Conservation (phyloP, 2,113 vertebrate species). For the Pitta sordida region DNA sequence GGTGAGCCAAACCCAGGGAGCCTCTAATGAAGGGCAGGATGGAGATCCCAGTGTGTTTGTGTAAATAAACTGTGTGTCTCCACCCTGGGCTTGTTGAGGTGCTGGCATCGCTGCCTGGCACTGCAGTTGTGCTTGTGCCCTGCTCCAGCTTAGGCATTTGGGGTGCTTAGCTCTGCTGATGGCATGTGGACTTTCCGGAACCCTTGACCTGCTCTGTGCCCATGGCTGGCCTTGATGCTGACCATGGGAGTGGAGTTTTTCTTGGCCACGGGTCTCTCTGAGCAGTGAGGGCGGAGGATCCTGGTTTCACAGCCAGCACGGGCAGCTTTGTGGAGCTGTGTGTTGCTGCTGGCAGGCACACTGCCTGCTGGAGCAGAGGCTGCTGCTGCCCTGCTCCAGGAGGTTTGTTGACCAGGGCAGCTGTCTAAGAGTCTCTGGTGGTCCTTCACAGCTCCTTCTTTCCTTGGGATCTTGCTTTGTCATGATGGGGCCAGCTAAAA, state of each 20-base stretch:
- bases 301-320: background rate
- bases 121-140: background rate
- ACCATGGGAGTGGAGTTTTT: background rate
- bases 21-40: background rate
- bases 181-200: background rate
- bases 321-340: accelerated
- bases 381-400: background rate
- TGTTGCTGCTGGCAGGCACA: background rate
- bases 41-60: background rate
- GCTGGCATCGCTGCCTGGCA: background rate
- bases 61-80: background rate
- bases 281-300: background rate
- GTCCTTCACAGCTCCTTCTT: background rate
- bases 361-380: background rate
- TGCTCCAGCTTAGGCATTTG: background rate
- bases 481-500: background rate
- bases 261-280: background rate
- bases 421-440: background rate
- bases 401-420: background rate
- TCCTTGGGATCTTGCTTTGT: background rate
- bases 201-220: background rate
- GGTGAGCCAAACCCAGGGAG: background rate
- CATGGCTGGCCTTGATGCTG: background rate
- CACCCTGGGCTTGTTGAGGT: background rate
- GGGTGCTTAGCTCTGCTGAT: background rate